phyloP scores from a whole-genome alignment of 2,797 vertebrate genomes.

The Hypotaenidia philippensis region DNA sequence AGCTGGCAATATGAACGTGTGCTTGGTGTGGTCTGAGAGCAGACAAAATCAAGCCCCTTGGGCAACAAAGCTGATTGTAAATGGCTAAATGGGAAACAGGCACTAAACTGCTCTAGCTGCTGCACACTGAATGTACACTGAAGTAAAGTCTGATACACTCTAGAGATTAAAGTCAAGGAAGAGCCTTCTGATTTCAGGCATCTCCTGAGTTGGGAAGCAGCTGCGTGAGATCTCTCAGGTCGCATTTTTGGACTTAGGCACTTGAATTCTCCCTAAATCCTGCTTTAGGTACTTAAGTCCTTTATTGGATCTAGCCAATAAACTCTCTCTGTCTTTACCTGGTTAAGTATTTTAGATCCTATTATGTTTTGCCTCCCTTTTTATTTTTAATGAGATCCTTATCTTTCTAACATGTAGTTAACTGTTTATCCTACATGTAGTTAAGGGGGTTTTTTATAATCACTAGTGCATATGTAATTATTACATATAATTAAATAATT shows the following conservation, averaged over 20 bases:
- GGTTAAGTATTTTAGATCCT: constrained; percentile 48
- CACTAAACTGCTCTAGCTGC: neutral
- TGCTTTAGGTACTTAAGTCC: constrained; percentile 5
- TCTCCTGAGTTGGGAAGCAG: neutral
- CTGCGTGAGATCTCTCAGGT: neutral
- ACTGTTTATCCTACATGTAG: neutral
- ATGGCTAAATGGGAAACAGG: neutral
- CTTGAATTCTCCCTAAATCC: constrained; percentile 29
- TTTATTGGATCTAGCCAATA: constrained; percentile 32
- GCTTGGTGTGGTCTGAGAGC: neutral
- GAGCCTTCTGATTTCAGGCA: neutral
- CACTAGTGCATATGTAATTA: neutral
- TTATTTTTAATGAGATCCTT: constrained; percentile 42
- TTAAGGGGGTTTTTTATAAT: neutral
- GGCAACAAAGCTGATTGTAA: neutral
- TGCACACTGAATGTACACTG: neutral
- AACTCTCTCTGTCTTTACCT: constrained; percentile 7
- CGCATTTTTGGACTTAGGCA: neutral
- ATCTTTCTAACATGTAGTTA: constrained; percentile 9
- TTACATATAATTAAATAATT: neutral
- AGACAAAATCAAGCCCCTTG: neutral
- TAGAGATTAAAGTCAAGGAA: neutral
- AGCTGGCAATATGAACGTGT: neutral
- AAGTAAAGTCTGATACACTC: neutral
- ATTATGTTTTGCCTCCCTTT: constrained; percentile 34